Evolutionary conservation across 1,140 invertebrate genomes (phyloP).

Genomic region (Mya arenaria): DNA sequence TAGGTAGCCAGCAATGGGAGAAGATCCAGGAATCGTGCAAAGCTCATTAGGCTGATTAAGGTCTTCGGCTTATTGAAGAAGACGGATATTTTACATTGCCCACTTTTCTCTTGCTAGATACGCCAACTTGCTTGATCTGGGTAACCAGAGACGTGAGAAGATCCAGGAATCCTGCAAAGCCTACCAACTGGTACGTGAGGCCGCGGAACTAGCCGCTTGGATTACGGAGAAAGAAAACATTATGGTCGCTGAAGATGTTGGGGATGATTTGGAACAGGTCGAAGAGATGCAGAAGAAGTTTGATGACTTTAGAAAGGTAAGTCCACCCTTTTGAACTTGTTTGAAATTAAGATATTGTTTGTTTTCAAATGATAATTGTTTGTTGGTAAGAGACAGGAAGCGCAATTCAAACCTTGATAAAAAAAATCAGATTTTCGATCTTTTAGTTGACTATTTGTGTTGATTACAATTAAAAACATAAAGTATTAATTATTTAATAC

Average conservation of each 20-base stretch:
- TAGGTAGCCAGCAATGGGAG: slow-evolving; percentile 95
- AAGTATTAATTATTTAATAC: too few relatives aligned
- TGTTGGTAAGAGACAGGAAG: too few relatives aligned
- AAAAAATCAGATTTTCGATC: too few relatives aligned
- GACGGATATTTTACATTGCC: too few relatives aligned
- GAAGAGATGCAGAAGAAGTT: slow-evolving; percentile 99
- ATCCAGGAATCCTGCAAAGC: slow-evolving; percentile 98
- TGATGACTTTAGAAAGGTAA: slow-evolving; percentile 95
- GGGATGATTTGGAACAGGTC: slow-evolving; percentile 90
- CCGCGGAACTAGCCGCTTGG: slow-evolving; percentile 98
- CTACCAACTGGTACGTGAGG: slow-evolving; percentile 98
- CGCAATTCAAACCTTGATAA: too few relatives aligned
- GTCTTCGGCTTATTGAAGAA: too few relatives aligned
- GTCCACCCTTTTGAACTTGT: too few relatives aligned
- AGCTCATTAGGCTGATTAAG: slow-evolving; percentile 98
- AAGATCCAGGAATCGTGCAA: slow-evolving; percentile 98
- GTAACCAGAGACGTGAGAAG: slow-evolving; percentile 96
- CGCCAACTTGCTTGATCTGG: slow-evolving; percentile 93
- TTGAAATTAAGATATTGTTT: too few relatives aligned
- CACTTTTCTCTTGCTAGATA: slow-evolving; percentile 83
- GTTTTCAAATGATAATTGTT: too few relatives aligned
- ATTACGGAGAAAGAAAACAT: slow-evolving; percentile 95
- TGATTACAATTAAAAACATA: too few relatives aligned
- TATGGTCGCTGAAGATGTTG: slow-evolving; percentile 96
- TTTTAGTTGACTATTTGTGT: too few relatives aligned